A percentile compares a stretch with the other conserved stretches of the same genome.
These are phyloP conservation scores for Sparus aurata DNA, from an alignment of 2,797 vertebrate genomes.

Conservation along the genomic window DNA sequence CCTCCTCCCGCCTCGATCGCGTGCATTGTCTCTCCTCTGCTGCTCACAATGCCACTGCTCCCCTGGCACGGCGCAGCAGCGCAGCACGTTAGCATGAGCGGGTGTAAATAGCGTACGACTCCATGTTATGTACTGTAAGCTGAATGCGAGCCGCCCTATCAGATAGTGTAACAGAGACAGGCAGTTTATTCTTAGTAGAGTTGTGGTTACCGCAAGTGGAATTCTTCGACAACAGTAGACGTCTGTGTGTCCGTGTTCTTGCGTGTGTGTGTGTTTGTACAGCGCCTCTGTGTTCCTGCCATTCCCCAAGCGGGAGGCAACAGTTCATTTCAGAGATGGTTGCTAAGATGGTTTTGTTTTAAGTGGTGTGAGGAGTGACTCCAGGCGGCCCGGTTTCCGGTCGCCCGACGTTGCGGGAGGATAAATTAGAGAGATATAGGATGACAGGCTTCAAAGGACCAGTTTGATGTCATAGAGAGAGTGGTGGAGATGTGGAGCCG, in stretches of 20 bases:
- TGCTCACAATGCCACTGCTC: constrained; percentile 52
- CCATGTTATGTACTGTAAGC: constrained; percentile 70
- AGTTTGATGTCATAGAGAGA: constrained; percentile 60
- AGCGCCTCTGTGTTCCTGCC: constrained; percentile 50
- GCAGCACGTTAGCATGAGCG: constrained; percentile 53
- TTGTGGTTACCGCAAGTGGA: constrained; percentile 59
- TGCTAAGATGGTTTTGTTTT: constrained; percentile 72
- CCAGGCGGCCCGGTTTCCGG: constrained; percentile 63
- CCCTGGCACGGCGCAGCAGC: constrained; percentile 52
- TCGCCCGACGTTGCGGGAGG: constrained; percentile 49
- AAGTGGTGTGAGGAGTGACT: constrained; percentile 74
- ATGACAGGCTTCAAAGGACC: constrained; percentile 72
- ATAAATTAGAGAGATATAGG: constrained; percentile 70
- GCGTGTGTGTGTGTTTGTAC: constrained; percentile 40
- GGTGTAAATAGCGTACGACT: constrained; percentile 62
- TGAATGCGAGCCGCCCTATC: constrained; percentile 72
- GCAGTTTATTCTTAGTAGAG: constrained; percentile 74
- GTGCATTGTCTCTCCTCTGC: constrained; percentile 46
- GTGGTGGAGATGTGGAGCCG: constrained; percentile 41
- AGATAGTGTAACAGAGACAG: constrained; percentile 64
- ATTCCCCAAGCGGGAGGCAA: constrained; percentile 65
- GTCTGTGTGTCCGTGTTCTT: constrained; percentile 39
- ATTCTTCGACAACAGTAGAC: constrained; percentile 65
- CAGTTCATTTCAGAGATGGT: constrained; percentile 67
- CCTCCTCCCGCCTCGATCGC: constrained; percentile 51